These are phyloP conservation scores for Neodon shergylaensis DNA, from an alignment of 2,113 vertebrate species.

Conservation along the genomic window DNA sequence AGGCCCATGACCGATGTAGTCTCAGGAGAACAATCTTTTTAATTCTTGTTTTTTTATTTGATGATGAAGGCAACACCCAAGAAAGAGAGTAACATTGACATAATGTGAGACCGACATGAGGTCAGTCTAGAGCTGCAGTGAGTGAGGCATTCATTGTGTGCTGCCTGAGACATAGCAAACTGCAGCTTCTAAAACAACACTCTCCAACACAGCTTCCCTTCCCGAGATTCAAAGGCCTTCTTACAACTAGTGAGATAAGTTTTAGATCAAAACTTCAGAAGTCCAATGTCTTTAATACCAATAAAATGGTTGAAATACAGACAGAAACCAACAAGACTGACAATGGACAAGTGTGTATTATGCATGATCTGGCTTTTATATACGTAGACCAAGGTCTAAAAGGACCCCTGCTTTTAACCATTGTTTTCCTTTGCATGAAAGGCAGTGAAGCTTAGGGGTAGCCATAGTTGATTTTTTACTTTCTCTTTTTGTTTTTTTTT, in stretches of 20 bases:
- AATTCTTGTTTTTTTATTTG: not conserved
- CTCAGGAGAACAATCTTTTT: not conserved
- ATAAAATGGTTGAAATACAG: not conserved
- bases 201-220: not conserved
- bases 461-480: not conserved
- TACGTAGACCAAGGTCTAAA: not conserved
- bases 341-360: not conserved
- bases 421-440: not conserved
- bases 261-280: not conserved
- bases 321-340: not conserved
- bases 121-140: not conserved
- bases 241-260: not conserved
- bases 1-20: not conserved
- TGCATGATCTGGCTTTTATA: not conserved
- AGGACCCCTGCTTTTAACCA: not conserved
- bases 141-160: not conserved
- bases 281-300: not conserved
- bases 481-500: not conserved
- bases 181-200: not conserved
- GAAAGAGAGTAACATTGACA: not conserved
- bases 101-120: not conserved
- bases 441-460: not conserved
- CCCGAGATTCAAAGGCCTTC: not conserved
- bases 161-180: not conserved
- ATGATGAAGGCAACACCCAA: constrained; percentile 9